Percentiles rank a stretch among this genome's conserved stretches.
phyloP scores from a whole-genome alignment of 92 coral and sea anemone genomes.

The Epizoanthus illoricatus region DNA sequence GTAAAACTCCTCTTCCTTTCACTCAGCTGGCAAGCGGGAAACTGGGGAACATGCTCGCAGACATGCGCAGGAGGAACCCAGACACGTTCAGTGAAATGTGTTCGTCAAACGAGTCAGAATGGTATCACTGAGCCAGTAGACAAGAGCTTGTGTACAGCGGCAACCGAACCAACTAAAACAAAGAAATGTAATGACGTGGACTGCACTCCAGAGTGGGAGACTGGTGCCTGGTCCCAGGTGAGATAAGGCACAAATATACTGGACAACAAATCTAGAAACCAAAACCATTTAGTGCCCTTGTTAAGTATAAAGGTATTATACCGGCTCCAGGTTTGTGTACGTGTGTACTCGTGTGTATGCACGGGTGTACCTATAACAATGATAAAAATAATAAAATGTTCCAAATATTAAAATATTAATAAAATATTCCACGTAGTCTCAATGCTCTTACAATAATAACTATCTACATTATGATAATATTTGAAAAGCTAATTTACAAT shows the following conservation, averaged over 20 bases:
- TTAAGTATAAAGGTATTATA: no score
- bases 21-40: conserved; percentile 17
- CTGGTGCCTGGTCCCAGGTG: conserved; percentile 79
- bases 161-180: conserved; percentile 28
- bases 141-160: conserved; percentile 19
- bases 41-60: conserved; percentile 50
- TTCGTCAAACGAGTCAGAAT: conserved; percentile 42
- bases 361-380: no score
- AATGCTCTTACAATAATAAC: no score
- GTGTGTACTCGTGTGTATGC: no score
- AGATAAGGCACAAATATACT: background rate
- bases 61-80: conserved; percentile 74
- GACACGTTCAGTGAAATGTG: conserved; percentile 56
- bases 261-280: no score
- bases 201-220: conserved; percentile 71
- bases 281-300: no score
- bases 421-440: no score
- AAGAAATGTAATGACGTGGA: conserved; percentile 57
- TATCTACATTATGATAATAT: no score
- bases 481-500: no score
- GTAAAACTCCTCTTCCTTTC: background rate
- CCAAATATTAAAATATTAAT: no score
- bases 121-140: conserved; percentile 7
- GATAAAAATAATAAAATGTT: no score
- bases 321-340: no score